A percentile compares a stretch with the other conserved stretches of the same genome.
Evolutionary conservation across 1,140 invertebrate species (phyloP).

Genomic region (Papilio glaucus): DNA sequence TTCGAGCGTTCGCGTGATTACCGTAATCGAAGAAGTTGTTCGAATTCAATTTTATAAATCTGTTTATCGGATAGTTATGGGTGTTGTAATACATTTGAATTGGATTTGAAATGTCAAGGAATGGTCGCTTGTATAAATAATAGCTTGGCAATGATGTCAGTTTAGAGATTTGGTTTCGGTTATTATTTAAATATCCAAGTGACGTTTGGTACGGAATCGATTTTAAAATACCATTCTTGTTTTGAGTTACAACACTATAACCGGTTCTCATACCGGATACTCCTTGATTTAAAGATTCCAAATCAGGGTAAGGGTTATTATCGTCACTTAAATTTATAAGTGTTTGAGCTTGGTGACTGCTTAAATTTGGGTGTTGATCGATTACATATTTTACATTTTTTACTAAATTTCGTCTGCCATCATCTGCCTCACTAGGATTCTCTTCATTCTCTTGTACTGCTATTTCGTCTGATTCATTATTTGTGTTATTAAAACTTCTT

Average conservation of each 20-base stretch:
- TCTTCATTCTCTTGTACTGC: not conserved
- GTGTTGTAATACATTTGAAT: not conserved
- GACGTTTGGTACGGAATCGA: not conserved
- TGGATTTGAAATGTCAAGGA: not conserved
- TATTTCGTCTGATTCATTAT: not conserved
- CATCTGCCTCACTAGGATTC: not conserved
- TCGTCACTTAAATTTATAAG: not conserved
- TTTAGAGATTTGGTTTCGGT: not conserved
- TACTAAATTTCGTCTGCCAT: not conserved
- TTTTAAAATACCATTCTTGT: not conserved
- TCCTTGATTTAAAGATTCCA: not conserved
- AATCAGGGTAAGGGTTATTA: not conserved
- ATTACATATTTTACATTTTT: not conserved
- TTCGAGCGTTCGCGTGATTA: not conserved
- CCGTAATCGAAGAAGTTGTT: constrained; percentile 5
- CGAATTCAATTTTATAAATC: not conserved
- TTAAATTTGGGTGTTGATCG: not conserved
- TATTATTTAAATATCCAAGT: not conserved
- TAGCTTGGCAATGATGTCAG: not conserved
- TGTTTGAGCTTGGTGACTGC: not conserved
- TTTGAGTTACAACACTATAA: not conserved
- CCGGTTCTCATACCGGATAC: not conserved
- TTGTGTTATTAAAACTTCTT: not conserved
- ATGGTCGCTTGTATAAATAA: too few relatives aligned
- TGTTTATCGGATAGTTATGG: not conserved